Evolutionary conservation across 2,113 vertebrate species (phyloP), one percentile per base, ranked within the genome.

Genomic region (Cololabis saira): DNA sequence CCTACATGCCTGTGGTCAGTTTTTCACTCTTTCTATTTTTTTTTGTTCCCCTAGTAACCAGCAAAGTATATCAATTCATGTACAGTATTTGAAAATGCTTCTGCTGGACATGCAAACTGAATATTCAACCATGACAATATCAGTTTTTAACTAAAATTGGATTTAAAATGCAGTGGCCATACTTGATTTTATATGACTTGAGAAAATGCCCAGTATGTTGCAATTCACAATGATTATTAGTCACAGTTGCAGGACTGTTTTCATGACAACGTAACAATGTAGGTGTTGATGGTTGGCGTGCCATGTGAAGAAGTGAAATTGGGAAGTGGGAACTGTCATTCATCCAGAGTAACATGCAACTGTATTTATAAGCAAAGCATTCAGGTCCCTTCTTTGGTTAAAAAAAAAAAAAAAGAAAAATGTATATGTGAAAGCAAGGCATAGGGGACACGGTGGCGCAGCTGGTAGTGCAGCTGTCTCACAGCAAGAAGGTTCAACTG

Each of bases 1-100:
- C n/a, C n/a, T n/a, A n/a, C n/a, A n/a, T 84, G 70, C 78, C 63
- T 76, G 80, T 89, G 81, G 86, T 67, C 12, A 48, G 47, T 33
- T 60, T 68, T 89, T 72, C 73, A 81, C 78, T 78, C 33, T 66
- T 65, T 48, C 17, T 18, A 4, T 14, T 43, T n/a, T 17, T 49
- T 70, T 53, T 53, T 3, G 7, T 16, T 52, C 16, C 16, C 10
- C 10, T 17, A 17, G 52, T 17, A 33, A 18, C n/a, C n/a, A 33
- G 10, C n/a, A 54, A 33, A 33, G 9, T 12, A 12, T 4, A 4
- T 15, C 43, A 45, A 6, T 4, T 17, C 2, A n/a, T n/a, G n/a
- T n/a, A n/a, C n/a, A n/a, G n/a, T n/a, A 27, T 27, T 27, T 27
- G 24, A 27, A 27, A 27, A 27, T 27, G 24, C 24, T 27, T 27